These are phyloP conservation scores for Erebia aethiops DNA, from an alignment of 2,888 invertebrate genomes.

Conservation along the genomic window DNA sequence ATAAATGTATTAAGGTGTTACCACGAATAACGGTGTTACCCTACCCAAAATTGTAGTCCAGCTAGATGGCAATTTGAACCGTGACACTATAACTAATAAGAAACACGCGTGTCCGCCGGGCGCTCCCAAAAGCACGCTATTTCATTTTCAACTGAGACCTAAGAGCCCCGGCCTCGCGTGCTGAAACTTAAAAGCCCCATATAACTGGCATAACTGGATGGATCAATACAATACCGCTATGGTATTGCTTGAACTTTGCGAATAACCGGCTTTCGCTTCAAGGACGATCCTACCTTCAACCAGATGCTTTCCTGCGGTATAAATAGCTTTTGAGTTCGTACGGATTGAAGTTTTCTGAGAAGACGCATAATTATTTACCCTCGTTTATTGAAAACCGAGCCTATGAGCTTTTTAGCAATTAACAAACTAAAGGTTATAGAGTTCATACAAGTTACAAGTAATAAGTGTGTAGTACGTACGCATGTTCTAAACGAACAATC, in stretches of 20 bases:
- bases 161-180: conserved; percentile 59
- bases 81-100: conserved; percentile 29
- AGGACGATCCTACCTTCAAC: conserved; percentile 39
- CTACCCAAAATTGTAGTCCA: conserved; percentile 23
- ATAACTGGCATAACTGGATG: conserved; percentile 47
- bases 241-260: conserved; percentile 44
- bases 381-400: neutral
- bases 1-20: neutral
- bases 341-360: conserved; percentile 3
- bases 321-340: conserved; percentile 25
- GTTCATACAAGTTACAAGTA: too few relatives aligned
- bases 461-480: too few relatives aligned
- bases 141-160: conserved; percentile 46
- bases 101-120: conserved; percentile 42
- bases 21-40: conserved; percentile 15
- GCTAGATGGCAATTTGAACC: conserved; percentile 17
- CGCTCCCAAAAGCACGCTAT: conserved; percentile 57
- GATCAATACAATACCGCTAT: conserved; percentile 51
- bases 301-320: conserved; percentile 39
- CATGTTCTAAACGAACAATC: too few relatives aligned
- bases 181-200: conserved; percentile 48
- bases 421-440: too few relatives aligned
- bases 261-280: conserved; percentile 46
- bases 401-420: neutral
- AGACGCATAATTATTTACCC: conserved; percentile 1